Conservation (phyloP, 2,888 invertebrate genomes). For the Endomychus coccineus region DNA sequence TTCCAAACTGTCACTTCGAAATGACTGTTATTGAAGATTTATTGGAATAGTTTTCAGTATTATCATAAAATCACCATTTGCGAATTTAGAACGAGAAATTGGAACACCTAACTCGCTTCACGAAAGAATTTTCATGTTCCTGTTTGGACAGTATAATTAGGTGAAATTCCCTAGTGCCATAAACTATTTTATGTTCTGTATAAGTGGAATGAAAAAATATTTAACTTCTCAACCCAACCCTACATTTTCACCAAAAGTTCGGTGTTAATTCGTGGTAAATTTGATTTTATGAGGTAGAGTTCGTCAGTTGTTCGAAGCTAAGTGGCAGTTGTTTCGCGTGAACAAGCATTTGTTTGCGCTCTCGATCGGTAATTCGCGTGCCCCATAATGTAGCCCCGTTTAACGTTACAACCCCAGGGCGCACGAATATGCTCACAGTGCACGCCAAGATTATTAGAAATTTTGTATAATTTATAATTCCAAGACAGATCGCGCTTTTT, state of each 20-base stretch:
- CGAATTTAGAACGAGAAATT: no score
- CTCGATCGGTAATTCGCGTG: slow-evolving; percentile 45
- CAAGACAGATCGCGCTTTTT: slow-evolving; percentile 30
- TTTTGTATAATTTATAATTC: slow-evolving; percentile 38
- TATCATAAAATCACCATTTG: no score
- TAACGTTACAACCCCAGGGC: slow-evolving; percentile 42
- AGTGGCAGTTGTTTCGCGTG: slow-evolving; percentile 46
- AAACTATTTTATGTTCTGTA: no score
- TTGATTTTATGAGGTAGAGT: slow-evolving; percentile 36
- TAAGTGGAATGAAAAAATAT: no score
- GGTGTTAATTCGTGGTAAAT: slow-evolving; percentile 24
- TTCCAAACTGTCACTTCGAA: no score
- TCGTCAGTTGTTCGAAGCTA: slow-evolving; percentile 40
- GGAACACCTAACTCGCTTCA: no score
- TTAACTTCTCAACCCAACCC: no score
- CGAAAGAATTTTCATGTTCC: no score
- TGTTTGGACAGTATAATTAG: no score
- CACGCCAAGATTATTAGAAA: slow-evolving; percentile 36
- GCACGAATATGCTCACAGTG: slow-evolving; percentile 39
- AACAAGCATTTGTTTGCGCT: slow-evolving; percentile 46
- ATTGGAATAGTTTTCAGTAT: no score
- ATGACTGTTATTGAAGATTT: no score
- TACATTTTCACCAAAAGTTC: slow-evolving; percentile 1
- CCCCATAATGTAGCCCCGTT: slow-evolving; percentile 42
- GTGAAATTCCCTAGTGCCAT: no score